phyloP scores from a whole-genome alignment of 2,888 invertebrate species.

The Dicranocentrus wangi region DNA sequence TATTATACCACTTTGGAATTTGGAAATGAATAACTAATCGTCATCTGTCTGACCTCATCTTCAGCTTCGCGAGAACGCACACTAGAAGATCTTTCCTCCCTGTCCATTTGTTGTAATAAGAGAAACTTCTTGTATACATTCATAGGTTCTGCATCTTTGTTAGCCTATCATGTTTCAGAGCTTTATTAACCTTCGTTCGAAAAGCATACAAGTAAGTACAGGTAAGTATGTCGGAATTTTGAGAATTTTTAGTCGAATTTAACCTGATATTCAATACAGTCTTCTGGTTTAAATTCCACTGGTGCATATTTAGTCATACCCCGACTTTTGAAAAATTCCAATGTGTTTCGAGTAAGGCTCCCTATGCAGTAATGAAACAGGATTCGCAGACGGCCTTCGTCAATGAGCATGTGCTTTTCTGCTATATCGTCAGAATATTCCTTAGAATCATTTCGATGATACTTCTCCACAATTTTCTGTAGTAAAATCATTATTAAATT shows the following conservation, averaged over 20 bases:
- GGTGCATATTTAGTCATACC: constrained; percentile 58
- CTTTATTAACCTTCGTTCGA: too few species aligned
- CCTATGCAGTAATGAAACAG: constrained; percentile 70
- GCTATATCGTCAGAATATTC: constrained; percentile 67
- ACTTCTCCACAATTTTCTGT: constrained; percentile 69
- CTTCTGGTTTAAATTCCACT: constrained; percentile 66
- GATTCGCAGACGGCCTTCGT: constrained; percentile 66
- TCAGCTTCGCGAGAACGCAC: constrained; percentile 64
- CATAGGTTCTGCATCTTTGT: constrained; percentile 64
- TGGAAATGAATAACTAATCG: too few species aligned
- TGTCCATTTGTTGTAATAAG: constrained; percentile 63
- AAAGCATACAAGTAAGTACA: too few species aligned
- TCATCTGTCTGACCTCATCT: constrained; percentile 66
- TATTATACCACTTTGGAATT: too few species aligned
- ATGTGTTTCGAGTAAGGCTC: constrained; percentile 63
- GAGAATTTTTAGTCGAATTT: too few species aligned
- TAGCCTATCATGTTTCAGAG: constrained; percentile 47
- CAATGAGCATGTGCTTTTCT: constrained; percentile 69
- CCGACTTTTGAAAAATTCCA: constrained; percentile 68
- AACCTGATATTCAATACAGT: constrained; percentile 64
- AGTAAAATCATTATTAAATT: background rate
- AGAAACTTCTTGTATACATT: constrained; percentile 66
- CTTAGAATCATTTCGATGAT: constrained; percentile 56
- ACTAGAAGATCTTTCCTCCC: constrained; percentile 64
- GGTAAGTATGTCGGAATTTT: too few species aligned